Base-by-base conservation (phyloP, 2,888 invertebrate species). In the Dryobotodes eremita region DNA sequence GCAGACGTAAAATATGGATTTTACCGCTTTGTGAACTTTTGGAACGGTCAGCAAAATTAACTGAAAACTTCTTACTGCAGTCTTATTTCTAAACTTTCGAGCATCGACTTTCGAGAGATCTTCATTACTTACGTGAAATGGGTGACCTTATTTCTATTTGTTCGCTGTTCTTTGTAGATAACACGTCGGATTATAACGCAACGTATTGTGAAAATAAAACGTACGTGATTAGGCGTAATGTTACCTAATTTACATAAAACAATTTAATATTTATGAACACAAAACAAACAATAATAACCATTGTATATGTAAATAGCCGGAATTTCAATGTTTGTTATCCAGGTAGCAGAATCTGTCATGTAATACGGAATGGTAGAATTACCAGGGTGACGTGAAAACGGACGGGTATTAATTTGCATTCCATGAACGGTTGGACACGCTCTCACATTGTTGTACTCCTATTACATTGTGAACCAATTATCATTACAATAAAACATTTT, bases 321-420 rank as follows among this genome's bases (percentile, higher is more conserved):
- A 72, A 69, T 86, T 80, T 72, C 59, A 78, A 53, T 78, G 71
- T 77, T 86, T 71, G 64, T 57, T 70, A 71, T 42, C 23, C 55
- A 64, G 77, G 84, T 84, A 64, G 36, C 64, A 71, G 71, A 69
- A 72, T 72, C 65, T 68, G 66, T 70, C 77, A 76, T 75, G 78
- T 76, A 62, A 83, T 59, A 26, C 57, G 23, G 42, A 66, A 71
- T 66, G 69, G 73, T 72, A 70, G 61, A 87, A 88, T 68, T 88
- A 88, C 88, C 83, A 83, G 80, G 80, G 64, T 42, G 77, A 85
- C 86, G 89, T 87, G 80, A 78, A 89, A 85, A 65, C 75, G 71
- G 71, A 79, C 77, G 71, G 84, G 83, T 88, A 80, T 75, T 82
- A 77, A 89, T 89, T 89, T 88, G 88, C 84, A 88, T 84, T 87